A percentile compares a stretch with the other conserved stretches of the same genome.
Evolutionary conservation across 92 coral and sea anemone species (phyloP).

Genomic region (Zoanthus sociatus): DNA sequence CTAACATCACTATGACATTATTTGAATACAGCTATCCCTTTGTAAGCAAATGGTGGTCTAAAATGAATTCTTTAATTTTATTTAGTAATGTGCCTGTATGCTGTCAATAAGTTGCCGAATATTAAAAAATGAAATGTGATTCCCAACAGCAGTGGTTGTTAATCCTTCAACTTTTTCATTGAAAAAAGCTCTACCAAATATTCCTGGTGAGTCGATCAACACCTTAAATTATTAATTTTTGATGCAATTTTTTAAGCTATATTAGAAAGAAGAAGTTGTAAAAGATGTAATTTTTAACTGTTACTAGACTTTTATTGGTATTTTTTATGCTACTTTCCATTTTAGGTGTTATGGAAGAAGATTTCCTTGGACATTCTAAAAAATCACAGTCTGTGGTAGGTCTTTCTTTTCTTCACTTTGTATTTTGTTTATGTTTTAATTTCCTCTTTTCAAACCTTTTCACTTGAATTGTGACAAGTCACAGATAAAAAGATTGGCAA

Average conservation of each 20-base stretch:
- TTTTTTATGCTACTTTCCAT: not conserved
- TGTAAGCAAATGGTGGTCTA: no score
- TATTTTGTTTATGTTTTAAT: not conserved
- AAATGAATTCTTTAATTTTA: no score
- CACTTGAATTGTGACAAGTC: not conserved
- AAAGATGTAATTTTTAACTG: not conserved
- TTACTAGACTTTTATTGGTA: not conserved
- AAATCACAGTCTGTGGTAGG: constrained; percentile 30
- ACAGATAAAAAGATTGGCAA: no score
- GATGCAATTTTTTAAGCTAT: no score
- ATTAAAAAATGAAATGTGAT: not conserved
- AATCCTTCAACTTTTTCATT: constrained; percentile 43
- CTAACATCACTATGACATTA: not conserved
- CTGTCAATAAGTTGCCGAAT: not conserved
- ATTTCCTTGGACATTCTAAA: not conserved
- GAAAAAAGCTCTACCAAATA: not conserved
- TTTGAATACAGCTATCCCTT: not conserved
- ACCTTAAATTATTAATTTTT: not conserved
- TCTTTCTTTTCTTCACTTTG: not conserved
- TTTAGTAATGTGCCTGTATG: not conserved
- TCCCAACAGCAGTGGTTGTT: constrained; percentile 47
- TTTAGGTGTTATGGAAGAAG: not conserved
- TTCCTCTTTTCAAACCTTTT: not conserved
- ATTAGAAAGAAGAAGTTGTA: no score
- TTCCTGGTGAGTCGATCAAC: constrained; percentile 19